Percentiles rank a stretch among this genome's conserved stretches.
Conservation (phyloP, 2,888 invertebrate genomes). For the Platycheirus albimanus region DNA sequence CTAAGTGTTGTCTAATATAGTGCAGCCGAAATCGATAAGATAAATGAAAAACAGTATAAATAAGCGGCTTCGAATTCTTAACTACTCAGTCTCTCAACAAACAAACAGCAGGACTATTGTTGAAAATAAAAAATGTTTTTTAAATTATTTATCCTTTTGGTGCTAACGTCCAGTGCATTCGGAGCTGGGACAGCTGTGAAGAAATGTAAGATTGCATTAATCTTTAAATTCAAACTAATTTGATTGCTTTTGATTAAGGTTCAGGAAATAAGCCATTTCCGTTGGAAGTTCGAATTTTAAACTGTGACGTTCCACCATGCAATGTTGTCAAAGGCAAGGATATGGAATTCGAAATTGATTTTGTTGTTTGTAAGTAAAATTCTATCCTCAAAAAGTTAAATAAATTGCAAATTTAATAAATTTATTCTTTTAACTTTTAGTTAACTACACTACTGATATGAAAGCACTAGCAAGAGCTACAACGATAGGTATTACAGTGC, state of each 20-base stretch:
- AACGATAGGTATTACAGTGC: conserved; percentile 77
- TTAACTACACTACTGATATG: conserved; percentile 75
- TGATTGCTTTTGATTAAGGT: conserved; percentile 40
- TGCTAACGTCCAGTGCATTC: background rate
- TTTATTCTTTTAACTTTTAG: conserved; percentile 3
- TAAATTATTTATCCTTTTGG: conserved; percentile 1
- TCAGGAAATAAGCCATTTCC: conserved; percentile 75
- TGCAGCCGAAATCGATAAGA: conserved; percentile 47
- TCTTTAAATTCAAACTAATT: background rate
- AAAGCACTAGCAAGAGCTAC: conserved; percentile 78
- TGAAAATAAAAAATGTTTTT: conserved; percentile 30
- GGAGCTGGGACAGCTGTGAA: conserved; percentile 43
- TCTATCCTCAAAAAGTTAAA: background rate
- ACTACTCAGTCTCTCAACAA: conserved; percentile 1
- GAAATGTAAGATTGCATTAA: conserved; percentile 28
- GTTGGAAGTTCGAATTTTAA: conserved; percentile 76
- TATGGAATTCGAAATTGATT: conserved; percentile 79
- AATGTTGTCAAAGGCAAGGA: conserved; percentile 77
- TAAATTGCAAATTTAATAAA: background rate
- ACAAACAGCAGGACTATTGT: background rate
- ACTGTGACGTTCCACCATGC: conserved; percentile 79
- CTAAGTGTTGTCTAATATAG: too few relatives aligned
- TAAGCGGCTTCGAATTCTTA: background rate
- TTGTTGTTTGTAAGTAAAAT: conserved; percentile 77
- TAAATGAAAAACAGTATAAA: conserved; percentile 50